A percentile compares a stretch with the other conserved stretches of the same genome.
Conservation (phyloP, 2,113 vertebrate species). For the Pseudopodoces humilis region DNA sequence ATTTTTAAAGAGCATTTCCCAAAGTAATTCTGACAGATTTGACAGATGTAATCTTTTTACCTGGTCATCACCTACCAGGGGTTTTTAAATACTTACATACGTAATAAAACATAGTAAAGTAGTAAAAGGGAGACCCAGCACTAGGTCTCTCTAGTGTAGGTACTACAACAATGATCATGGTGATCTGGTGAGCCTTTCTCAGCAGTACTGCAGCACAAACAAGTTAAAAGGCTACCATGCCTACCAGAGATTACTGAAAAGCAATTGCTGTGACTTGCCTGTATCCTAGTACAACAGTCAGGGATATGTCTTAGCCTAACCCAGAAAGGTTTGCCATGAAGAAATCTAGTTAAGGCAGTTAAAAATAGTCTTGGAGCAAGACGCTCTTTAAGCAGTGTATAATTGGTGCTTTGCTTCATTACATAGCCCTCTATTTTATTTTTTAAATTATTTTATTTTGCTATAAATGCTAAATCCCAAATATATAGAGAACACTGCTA, state of each 20-base stretch:
- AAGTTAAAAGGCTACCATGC: not conserved
- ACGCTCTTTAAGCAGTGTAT: not conserved
- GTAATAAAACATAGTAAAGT: not conserved
- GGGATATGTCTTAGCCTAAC: not conserved
- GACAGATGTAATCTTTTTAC: not conserved
- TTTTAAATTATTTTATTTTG: not conserved
- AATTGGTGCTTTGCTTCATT: not conserved
- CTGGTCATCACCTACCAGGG: not conserved
- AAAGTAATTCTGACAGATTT: not conserved
- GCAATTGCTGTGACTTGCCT: not conserved
- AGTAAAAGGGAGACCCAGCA: rapidly evolving
- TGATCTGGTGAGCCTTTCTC: not conserved
- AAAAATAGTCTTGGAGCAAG: not conserved
- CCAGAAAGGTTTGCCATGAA: not conserved
- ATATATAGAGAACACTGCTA: not conserved
- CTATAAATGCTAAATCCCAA: not conserved
- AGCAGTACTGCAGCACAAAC: not conserved
- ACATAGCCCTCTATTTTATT: not conserved
- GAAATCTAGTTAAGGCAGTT: not conserved
- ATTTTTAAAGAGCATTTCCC: slow-evolving; percentile 1
- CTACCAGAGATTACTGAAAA: not conserved
- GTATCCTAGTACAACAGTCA: not conserved
- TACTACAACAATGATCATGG: not conserved
- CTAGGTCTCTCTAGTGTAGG: not conserved
- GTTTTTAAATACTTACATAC: not conserved